Conservation (phyloP, 1,140 invertebrate genomes). For the Ephestia elutella region DNA sequence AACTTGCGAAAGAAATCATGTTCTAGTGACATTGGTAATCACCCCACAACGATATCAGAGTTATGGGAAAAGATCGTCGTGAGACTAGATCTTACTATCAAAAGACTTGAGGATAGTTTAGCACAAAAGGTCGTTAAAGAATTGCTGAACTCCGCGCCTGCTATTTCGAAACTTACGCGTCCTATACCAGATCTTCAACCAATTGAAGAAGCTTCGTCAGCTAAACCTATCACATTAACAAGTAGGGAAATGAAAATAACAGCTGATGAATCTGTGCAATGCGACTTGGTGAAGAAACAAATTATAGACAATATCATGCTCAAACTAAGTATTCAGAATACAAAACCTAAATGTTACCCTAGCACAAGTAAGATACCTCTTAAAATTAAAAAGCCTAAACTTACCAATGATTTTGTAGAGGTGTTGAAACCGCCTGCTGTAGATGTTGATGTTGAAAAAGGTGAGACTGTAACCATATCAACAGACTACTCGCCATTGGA, state of each 20-base stretch:
- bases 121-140: slow-evolving; percentile 44
- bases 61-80: slow-evolving; percentile 42
- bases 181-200: neutral
- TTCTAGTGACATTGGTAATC: slow-evolving; percentile 28
- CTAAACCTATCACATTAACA: neutral
- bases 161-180: slow-evolving; percentile 24
- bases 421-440: slow-evolving; percentile 29
- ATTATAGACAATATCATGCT: slow-evolving; percentile 40
- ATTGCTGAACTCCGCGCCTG: slow-evolving; percentile 32
- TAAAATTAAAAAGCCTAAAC: slow-evolving; percentile 24
- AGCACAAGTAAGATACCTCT: slow-evolving; percentile 17
- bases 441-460: slow-evolving; percentile 19
- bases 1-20: slow-evolving; percentile 27
- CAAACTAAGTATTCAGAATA: slow-evolving; percentile 25
- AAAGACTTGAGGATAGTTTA: slow-evolving; percentile 43
- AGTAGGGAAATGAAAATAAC: slow-evolving; percentile 9
- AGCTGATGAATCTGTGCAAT: slow-evolving; percentile 35
- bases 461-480: slow-evolving; percentile 28
- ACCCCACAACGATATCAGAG: slow-evolving; percentile 30
- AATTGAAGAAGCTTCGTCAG: neutral
- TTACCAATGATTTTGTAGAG: slow-evolving; percentile 33
- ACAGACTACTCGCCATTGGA: slow-evolving; percentile 16
- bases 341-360: slow-evolving; percentile 12
- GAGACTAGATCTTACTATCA: slow-evolving; percentile 40
- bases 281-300: slow-evolving; percentile 38